Evolutionary conservation across 1,140 invertebrate species (phyloP).

Genomic region (Aphaenogaster ashmeadi): DNA sequence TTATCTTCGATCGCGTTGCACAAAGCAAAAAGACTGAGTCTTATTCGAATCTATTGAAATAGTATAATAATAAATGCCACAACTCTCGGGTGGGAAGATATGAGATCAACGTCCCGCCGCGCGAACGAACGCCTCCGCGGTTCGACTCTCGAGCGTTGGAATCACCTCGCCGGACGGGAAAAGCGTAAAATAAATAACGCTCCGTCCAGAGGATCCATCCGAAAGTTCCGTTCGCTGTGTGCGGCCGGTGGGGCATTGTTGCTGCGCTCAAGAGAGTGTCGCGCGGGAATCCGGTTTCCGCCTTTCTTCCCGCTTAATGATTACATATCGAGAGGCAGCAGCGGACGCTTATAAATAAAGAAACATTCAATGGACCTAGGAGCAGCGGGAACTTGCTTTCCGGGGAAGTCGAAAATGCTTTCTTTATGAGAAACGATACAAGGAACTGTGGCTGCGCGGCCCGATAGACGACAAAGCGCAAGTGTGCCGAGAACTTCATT

Average conservation of each 20-base stretch:
- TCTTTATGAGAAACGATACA: conserved; percentile 32
- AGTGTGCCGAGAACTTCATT: conserved; percentile 19
- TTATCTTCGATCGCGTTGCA: not conserved
- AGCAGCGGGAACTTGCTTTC: not conserved
- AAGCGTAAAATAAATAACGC: conserved; percentile 67
- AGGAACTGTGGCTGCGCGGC: not conserved
- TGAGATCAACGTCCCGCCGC: conserved; percentile 11
- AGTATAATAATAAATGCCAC: conserved; percentile 11
- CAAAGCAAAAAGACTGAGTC: not conserved
- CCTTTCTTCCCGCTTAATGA: conserved; percentile 46
- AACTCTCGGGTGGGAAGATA: conserved; percentile 10
- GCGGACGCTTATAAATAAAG: conserved; percentile 47
- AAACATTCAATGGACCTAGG: conserved; percentile 6
- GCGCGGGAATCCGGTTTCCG: conserved; percentile 44
- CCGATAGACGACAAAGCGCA: not conserved
- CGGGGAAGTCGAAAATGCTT: conserved; percentile 11
- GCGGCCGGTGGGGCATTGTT: not conserved
- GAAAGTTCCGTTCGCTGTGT: conserved; percentile 39
- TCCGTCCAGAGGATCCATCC: not conserved
- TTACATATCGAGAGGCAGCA: conserved; percentile 39
- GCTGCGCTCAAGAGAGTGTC: conserved; percentile 30
- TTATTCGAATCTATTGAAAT: not conserved
- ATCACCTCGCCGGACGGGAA: not conserved
- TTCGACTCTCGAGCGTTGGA: conserved; percentile 23
- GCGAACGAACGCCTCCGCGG: conserved; percentile 34